Evolutionary conservation across 2,113 vertebrate genomes (phyloP).

Genomic region (Carollia perspicillata): DNA sequence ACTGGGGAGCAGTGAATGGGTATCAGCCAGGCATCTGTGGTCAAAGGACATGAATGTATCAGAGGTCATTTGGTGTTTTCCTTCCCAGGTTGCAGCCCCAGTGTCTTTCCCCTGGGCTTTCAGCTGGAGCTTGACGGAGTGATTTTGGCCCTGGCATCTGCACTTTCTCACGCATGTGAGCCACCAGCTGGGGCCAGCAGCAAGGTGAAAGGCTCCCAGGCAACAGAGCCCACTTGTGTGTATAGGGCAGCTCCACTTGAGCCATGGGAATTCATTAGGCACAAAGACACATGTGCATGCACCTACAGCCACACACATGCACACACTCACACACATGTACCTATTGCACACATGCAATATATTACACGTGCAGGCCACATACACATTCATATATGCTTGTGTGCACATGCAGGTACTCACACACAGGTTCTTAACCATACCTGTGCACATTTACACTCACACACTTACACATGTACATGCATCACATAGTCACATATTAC

Average conservation of each 20-base stretch:
- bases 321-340: background rate
- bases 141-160: conserved; percentile 33
- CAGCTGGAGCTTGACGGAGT: conserved; percentile 66
- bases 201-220: conserved; percentile 1
- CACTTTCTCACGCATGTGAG: conserved; percentile 53
- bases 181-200: background rate
- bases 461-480: background rate
- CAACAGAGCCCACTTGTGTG: background rate
- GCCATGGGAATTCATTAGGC: background rate
- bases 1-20: background rate
- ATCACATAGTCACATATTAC: background rate
- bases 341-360: background rate
- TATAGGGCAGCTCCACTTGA: background rate
- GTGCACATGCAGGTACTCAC: background rate
- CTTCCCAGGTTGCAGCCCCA: conserved; percentile 41
- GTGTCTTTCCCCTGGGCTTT: background rate
- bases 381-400: background rate
- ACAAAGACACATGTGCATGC: background rate
- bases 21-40: rapidly evolving
- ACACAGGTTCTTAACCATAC: background rate
- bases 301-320: background rate
- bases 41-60: background rate
- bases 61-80: background rate
- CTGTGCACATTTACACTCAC: too few relatives aligned
- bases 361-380: background rate